Conservation (phyloP, 2,113 vertebrate species). For the Glareola pratincola region DNA sequence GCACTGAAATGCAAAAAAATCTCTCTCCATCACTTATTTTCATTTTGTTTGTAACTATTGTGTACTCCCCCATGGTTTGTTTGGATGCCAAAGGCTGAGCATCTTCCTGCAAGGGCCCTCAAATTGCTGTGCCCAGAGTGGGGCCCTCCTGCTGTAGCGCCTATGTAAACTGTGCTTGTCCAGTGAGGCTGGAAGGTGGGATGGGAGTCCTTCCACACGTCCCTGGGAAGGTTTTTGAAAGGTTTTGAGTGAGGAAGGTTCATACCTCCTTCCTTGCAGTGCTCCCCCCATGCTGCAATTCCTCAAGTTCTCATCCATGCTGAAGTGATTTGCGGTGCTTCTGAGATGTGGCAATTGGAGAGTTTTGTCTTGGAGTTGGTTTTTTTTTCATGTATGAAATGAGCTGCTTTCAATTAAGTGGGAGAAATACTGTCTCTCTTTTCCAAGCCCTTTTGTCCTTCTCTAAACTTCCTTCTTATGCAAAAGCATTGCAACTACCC, state of each 20-base stretch:
- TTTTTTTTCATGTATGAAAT: neutral
- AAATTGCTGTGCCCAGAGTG: neutral
- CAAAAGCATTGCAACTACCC: neutral
- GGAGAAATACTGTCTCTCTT: neutral
- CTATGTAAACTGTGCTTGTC: neutral
- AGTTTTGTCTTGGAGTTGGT: neutral
- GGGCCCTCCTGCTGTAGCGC: neutral
- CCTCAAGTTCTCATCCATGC: neutral
- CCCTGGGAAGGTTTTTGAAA: neutral
- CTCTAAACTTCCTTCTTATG: neutral
- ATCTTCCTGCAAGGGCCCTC: neutral
- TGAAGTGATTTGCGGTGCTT: neutral
- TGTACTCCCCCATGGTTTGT: neutral
- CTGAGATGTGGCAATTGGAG: neutral
- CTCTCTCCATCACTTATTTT: neutral
- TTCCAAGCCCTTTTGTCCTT: neutral
- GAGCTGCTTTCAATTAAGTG: neutral
- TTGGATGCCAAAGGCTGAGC: neutral
- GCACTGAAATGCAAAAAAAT: neutral
- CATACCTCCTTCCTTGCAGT: neutral
- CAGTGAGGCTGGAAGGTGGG: neutral
- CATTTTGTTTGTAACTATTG: neutral
- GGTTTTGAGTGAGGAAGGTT: neutral
- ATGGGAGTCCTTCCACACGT: fast-evolving
- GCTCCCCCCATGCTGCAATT: neutral